Conservation (phyloP, 2,113 vertebrate species). For the Jaculus jaculus region DNA sequence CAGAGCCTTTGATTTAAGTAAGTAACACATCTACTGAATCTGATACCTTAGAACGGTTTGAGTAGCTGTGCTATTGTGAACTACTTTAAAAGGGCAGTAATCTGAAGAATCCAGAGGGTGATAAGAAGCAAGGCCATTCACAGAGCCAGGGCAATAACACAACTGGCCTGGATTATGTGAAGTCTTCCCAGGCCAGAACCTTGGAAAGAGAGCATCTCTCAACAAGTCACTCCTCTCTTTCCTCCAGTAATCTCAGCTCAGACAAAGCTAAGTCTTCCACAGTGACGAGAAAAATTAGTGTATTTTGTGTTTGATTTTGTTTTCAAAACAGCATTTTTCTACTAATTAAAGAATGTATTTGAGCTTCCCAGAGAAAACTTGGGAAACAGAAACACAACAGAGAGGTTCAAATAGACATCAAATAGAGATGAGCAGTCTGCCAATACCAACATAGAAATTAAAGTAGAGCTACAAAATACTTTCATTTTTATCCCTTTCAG, state of each 20-base stretch:
- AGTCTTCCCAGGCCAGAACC: slow-evolving; percentile 40
- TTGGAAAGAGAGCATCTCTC: neutral
- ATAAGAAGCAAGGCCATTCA: slow-evolving; percentile 60
- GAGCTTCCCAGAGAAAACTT: neutral
- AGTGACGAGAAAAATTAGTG: slow-evolving; percentile 44
- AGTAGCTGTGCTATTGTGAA: slow-evolving; percentile 45
- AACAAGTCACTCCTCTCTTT: neutral
- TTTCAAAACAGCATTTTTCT: slow-evolving; percentile 45
- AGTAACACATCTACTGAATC: slow-evolving; percentile 57
- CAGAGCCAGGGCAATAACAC: slow-evolving; percentile 38
- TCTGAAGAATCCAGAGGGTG: slow-evolving; percentile 57
- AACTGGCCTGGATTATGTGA: neutral
- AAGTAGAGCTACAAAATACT: neutral
- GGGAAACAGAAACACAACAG: slow-evolving; percentile 12
- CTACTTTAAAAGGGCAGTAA: slow-evolving; percentile 59
- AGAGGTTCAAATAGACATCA: neutral
- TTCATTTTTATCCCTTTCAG: neutral
- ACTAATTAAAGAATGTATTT: slow-evolving; percentile 24
- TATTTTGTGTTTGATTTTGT: slow-evolving; percentile 28
- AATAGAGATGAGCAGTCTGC: neutral
- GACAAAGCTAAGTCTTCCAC: slow-evolving; percentile 21
- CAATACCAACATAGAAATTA: neutral
- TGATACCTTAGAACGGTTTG: slow-evolving; percentile 60
- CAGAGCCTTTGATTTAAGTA: slow-evolving; percentile 55
- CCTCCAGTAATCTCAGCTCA: neutral